Conservation (phyloP, 1,140 invertebrate species). For the Drosophila truncata region DNA sequence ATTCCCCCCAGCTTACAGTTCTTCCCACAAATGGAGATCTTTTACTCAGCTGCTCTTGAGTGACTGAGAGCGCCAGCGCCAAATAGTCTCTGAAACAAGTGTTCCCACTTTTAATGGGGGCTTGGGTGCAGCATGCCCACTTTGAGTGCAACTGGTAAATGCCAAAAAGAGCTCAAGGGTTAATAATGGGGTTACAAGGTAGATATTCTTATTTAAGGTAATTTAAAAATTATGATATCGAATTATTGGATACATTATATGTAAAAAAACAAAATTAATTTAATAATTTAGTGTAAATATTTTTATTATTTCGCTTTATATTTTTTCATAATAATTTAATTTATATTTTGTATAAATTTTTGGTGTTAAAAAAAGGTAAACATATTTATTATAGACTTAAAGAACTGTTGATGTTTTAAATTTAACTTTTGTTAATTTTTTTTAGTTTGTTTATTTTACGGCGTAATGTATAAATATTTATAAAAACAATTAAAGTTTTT, state of each 20-base stretch:
- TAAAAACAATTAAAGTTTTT: no score
- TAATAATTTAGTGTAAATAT: no score
- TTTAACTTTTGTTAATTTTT: no score
- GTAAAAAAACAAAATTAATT: no score
- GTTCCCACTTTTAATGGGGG: conserved; percentile 36
- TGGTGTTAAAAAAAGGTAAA: no score
- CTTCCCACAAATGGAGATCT: conserved; percentile 5
- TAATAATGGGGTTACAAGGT: not conserved
- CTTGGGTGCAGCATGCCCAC: not conserved
- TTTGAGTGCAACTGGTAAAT: not conserved
- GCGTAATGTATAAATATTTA: no score
- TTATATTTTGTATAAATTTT: no score
- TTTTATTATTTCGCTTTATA: no score
- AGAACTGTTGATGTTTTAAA: no score
- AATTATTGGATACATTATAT: not conserved
- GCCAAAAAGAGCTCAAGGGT: not conserved
- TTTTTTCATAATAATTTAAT: no score
- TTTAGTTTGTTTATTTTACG: no score
- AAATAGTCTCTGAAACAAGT: conserved; percentile 24
- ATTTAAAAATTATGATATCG: not conserved
- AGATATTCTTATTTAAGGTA: not conserved
- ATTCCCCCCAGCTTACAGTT: not conserved
- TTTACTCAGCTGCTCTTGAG: conserved; percentile 27
- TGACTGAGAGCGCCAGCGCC: not conserved
- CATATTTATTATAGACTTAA: no score